phyloP scores from a whole-genome alignment of 2,113 vertebrate species.

The Oenanthe oenanthe region DNA sequence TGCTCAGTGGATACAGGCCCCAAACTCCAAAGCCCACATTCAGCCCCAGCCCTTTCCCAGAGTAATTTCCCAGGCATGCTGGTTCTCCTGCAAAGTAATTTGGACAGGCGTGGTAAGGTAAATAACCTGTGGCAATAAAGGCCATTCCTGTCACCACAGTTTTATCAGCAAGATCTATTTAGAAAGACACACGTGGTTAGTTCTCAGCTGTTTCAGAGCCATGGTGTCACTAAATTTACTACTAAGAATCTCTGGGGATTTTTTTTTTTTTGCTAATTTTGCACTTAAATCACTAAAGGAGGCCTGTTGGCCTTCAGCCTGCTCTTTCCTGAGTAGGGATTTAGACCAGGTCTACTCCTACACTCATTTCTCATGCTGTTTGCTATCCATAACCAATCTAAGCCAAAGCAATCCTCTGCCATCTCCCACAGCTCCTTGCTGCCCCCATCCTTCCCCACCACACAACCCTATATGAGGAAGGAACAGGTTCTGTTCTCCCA shows the following conservation, averaged over 20 bases:
- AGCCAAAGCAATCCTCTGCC: neutral
- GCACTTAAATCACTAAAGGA: neutral
- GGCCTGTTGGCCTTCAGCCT: neutral
- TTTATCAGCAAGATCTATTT: neutral
- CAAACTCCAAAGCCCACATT: neutral
- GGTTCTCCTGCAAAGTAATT: neutral
- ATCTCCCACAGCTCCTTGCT: neutral
- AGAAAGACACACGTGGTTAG: neutral
- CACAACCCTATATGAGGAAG: rapidly evolving
- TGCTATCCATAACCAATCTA: neutral
- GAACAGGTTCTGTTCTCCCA: neutral
- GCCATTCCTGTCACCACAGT: neutral
- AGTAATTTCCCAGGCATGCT: neutral
- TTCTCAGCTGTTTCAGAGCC: neutral
- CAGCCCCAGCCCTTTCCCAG: neutral
- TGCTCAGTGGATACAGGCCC: neutral
- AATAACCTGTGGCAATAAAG: neutral
- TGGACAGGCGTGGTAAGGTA: neutral
- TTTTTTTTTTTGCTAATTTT: neutral
- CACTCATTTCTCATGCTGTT: neutral
- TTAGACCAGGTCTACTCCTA: neutral
- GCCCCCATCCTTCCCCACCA: neutral
- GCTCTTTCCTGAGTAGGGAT: neutral
- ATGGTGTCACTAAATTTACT: neutral
- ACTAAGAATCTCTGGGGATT: neutral